Evolutionary conservation across 2,797 vertebrate species (phyloP), one percentile per base, ranked within the genome.

Genomic region (Staurois parvus): DNA sequence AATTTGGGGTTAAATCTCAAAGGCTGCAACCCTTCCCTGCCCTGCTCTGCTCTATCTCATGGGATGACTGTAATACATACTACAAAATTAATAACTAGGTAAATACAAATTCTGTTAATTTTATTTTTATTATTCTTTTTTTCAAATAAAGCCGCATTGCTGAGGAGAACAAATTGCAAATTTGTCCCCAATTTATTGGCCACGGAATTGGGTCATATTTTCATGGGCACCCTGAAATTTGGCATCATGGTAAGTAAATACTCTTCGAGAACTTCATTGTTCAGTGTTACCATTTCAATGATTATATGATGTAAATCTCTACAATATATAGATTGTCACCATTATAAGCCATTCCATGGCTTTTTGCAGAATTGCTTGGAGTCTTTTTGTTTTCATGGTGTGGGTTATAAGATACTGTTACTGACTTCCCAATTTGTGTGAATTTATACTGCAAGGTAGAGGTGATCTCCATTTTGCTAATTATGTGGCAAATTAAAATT

Each of bases 121-220:
- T 40, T 2, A 76, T 78, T 84, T 26, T 68, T 26, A 7, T 26
- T 62, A 21, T 59, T 76, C 91, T 42, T 90, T 40, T 76, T 80
- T 86, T 85, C 88, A 81, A 28, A 28, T 69, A 29, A 93, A 99
- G 98, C 93, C 92, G 90, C 67, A 93, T 99, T 86, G 96, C 96
- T 0, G 52, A 67, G 30, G 89, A 87, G 52, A 94, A 89, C 12
- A 95, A 95, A 72, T 97, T 99, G 82, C 93, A 92, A 88, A 97
- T 99, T 76, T 99, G 97, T 90, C 97, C 97, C 0, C 94, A 96
- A 91, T 99, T 99, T 87, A 93, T 99, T 73, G 98, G 98, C 72
- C 98, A 99, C 89, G 98, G 98, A 85, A 99, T 99, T 77, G 98
- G 98, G 85, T 96, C 97, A 10, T 95, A 95, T 91, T 99, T 99